Conservation (phyloP, 2,113 vertebrate species). For the Reinhardtius hippoglossoides region DNA sequence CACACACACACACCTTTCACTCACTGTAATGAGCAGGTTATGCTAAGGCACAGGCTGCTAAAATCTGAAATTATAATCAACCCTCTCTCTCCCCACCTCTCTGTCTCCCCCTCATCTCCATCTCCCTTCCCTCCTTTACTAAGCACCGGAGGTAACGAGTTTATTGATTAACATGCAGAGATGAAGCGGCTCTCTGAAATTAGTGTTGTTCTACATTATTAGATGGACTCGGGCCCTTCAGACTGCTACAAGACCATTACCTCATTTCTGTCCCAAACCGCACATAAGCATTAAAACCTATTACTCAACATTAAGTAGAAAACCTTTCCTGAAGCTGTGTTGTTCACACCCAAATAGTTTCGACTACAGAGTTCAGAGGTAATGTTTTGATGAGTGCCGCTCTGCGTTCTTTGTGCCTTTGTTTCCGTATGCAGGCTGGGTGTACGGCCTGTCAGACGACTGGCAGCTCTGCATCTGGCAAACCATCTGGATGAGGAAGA, state of each 20-base stretch:
- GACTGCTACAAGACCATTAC: constrained; percentile 59
- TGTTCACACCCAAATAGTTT: not conserved
- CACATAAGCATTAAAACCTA: constrained; percentile 35
- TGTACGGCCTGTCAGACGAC: constrained; percentile 55
- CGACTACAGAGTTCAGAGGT: not conserved
- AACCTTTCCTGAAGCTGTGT: constrained; percentile 16
- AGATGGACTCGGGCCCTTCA: constrained; percentile 67
- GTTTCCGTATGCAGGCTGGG: constrained; percentile 65
- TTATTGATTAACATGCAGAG: constrained; percentile 81
- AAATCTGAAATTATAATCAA: constrained; percentile 88
- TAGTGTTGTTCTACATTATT: constrained; percentile 81
- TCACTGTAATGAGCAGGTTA: constrained; percentile 84
- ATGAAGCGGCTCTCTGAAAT: constrained; percentile 74
- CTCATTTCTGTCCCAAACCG: constrained; percentile 59
- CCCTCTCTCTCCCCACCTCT: constrained; percentile 67
- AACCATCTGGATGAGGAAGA: constrained; percentile 76
- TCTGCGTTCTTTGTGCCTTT: constrained; percentile 43
- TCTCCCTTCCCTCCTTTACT: constrained; percentile 68
- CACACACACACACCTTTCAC: constrained; percentile 44
- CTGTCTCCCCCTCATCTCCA: constrained; percentile 48
- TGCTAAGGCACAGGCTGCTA: constrained; percentile 82
- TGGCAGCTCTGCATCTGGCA: constrained; percentile 75
- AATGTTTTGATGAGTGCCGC: constrained; percentile 32
- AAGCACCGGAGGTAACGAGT: constrained; percentile 79
- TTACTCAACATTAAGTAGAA: constrained; percentile 35